These are phyloP conservation scores for Pontoporia blainvillei DNA, from an alignment of 2,113 vertebrate species.

Conservation along the genomic window DNA sequence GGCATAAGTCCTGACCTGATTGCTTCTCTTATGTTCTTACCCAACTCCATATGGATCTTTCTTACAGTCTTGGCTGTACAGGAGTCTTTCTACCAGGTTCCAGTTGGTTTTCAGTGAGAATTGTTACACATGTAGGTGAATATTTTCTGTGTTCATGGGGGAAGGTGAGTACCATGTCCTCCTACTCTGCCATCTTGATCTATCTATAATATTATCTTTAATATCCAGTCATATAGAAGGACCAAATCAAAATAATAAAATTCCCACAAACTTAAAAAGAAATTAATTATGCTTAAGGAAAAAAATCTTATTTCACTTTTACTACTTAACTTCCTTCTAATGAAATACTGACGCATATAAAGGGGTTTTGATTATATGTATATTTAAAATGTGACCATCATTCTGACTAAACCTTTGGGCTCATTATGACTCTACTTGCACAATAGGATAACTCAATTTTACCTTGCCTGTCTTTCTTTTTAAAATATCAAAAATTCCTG, in stretches of 20 bases:
- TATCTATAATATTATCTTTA: background rate
- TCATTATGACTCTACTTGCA: background rate
- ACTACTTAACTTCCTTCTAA: background rate
- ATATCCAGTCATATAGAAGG: background rate
- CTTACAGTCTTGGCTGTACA: background rate
- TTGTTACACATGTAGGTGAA: background rate
- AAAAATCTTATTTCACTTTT: background rate
- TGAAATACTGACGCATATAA: background rate
- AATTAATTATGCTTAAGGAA: background rate
- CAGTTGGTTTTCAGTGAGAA: background rate
- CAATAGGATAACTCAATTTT: background rate
- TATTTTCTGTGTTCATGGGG: background rate
- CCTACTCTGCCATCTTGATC: background rate
- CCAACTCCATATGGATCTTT: background rate
- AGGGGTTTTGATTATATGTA: background rate
- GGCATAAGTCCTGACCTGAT: background rate
- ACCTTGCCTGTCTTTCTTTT: background rate
- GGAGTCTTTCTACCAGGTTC: background rate
- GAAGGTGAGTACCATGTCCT: background rate
- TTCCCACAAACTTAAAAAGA: background rate
- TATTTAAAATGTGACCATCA: background rate
- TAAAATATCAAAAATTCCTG: background rate
- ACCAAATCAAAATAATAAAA: background rate
- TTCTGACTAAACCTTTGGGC: background rate
- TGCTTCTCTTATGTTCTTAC: background rate